A percentile compares a stretch with the other conserved stretches of the same genome.
Evolutionary conservation across 2,113 vertebrate species (phyloP).

Genomic region (Petaurus breviceps): DNA sequence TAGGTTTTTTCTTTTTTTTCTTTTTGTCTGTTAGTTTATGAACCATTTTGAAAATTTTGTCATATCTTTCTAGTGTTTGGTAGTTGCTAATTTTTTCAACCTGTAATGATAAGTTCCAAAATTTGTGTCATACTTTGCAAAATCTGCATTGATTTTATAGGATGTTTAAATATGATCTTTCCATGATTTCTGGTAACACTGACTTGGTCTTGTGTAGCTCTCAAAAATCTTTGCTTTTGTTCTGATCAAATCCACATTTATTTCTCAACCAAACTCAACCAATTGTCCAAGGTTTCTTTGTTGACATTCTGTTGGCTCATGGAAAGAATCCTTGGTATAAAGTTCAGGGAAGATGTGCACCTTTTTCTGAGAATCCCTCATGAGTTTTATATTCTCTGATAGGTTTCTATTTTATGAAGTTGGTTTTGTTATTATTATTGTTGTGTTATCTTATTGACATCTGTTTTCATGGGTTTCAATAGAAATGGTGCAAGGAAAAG

Average conservation of each 20-base stretch:
- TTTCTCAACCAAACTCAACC: not conserved
- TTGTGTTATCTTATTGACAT: not conserved
- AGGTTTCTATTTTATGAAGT: not conserved
- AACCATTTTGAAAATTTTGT: not conserved
- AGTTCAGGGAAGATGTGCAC: not conserved
- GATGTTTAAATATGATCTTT: not conserved
- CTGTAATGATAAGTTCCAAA: not conserved
- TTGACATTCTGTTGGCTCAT: not conserved
- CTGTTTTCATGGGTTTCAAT: not conserved
- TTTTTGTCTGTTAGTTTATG: not conserved
- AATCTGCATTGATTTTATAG: not conserved
- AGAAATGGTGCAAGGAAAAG: not conserved
- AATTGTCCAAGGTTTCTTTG: not conserved
- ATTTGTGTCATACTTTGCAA: not conserved
- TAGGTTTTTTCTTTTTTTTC: not conserved
- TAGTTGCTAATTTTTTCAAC: not conserved
- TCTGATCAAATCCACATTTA: not conserved
- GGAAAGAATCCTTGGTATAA: not conserved
- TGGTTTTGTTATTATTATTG: not conserved
- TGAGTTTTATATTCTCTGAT: not conserved
- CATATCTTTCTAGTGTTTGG: not conserved
- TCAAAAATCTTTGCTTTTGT: not conserved
- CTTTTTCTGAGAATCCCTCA: not conserved
- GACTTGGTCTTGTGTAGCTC: not conserved
- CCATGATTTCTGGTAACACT: not conserved